Evolutionary conservation across 2,888 invertebrate genomes (phyloP), one percentile per base, ranked within the genome.

Genomic region (Yponomeuta cagnagella): DNA sequence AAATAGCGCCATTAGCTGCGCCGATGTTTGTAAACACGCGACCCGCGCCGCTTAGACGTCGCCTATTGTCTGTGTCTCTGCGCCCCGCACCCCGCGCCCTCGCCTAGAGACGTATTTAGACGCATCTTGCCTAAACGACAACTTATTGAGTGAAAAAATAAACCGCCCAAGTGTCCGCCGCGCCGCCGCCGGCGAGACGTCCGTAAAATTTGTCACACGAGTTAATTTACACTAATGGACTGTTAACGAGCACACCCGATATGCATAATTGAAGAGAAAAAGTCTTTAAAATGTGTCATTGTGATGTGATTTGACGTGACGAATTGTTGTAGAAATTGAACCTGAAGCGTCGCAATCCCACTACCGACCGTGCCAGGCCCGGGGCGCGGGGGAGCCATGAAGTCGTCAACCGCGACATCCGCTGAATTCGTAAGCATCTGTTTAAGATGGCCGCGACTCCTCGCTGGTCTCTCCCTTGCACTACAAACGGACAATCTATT

Each of bases 221-320:
- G 80, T 81, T 86, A 82, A 85, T 89, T 88, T 86, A 88, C 83
- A 85, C 85, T 88, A 88, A 88, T 88, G 89, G 87, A 85, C 78
- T 78, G 85, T 84, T 84, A 83, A 87, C 82, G 82, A 79, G 78
- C 76, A 75, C 82, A 66, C 31, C 58, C n/a, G 43, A 43, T 52
- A 48, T 48, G 63, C 71, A 63, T 65, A 48, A 70, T 43, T 64
- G 48, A 31, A 63, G 33, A n/a, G 30, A 70, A 70, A 15, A 63
- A 64, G 68, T 30, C n/a, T 70, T n/a, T 12, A 52, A 69, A 69
- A 43, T 6, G 43, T 43, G 43, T 8, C 43, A 43, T 43, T 58
- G 52, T 52, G 58, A 48, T 58, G 52, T 52, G 58, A 48, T 30
- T 68, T 10, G 31, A 43, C 31, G 37, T 33, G 37, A 23, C 37